Evolutionary conservation across 2,113 vertebrate genomes (phyloP), one percentile per base, ranked within the genome.

Genomic region (Megaceryle maxima): DNA sequence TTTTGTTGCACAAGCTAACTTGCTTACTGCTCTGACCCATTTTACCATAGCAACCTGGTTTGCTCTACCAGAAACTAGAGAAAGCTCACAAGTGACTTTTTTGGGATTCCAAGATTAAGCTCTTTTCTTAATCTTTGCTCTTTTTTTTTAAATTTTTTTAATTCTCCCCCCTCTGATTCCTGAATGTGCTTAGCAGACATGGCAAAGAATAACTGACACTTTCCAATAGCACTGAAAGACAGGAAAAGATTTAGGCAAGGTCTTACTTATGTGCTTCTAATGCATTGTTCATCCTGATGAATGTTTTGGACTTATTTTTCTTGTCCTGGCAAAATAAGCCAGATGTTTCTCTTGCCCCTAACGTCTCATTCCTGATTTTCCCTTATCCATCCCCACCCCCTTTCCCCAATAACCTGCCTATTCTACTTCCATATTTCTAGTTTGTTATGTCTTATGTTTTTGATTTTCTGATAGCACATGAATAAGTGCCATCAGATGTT

Each of bases 31-130:
- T 94, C 97, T 99, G 98, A 99, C 98, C 98, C 98, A 98, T 98
- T 98, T 99, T 97, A 97, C 98, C 98, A 98, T 99, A 98, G 98
- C 98, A 98, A 99, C 98, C 90, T 83, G 93, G 73, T 97, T 92
- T 94, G 96, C 94, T 97, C 91, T 70, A 76, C 96, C 85, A 85
- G 79, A 79, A 95, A 90, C 94, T 93, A 94, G 92, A 91, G 91
- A 96, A 96, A 83, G 13, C 83, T 82, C 68, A 69, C 59, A 69
- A 85, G 74, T 91, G 68, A 96, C 97, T 97, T 97, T 97, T 97
- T 89, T 90, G 97, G 96, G 95, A 95, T 98, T 97, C 92, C 95
- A 96, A 96, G 96, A 98, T 97, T 94, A 97, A 97, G 91, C 97
- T 96, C 80, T 53, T 37, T 37, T 37, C 37, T 37, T 37, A 37